Base-by-base conservation (phyloP, 2,888 invertebrate genomes). In the Dryadula phaetusa region DNA sequence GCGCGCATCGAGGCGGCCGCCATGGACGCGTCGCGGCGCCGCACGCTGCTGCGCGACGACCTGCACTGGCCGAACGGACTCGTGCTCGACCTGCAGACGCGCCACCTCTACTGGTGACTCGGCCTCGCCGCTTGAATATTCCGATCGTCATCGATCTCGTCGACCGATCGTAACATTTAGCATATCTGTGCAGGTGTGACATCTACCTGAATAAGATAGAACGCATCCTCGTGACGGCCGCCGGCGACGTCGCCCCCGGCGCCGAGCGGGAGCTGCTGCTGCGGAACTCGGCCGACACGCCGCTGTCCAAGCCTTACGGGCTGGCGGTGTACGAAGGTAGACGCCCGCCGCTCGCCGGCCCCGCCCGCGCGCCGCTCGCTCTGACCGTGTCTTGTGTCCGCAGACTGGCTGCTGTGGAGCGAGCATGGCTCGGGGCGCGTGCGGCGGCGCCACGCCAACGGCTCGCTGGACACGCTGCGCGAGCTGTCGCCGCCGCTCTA, bases 1-100 rank as follows among this genome's bases (percentile, higher is more conserved):
- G 95, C 78, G 88, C 92, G 52, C 94, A 95, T 22, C 94, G 95
- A 70, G 74, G 70, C 63, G 75, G 75, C 14, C 78, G 82, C 62
- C 83, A 83, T 62, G 95, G 95, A 8, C 94, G 94, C 72, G 94
- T 97, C 74, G 95, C 95, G 82, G 75, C 92, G 94, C 60, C 92
- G 91, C 77, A 80, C 88, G 62, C 91, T 96, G 73, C 84, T 95
- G 12, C 85, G 81, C 69, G 74, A 77, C 0, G 87, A 88, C 44
- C 87, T 96, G 70, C 93, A 94, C 78, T 97, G 96, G 96, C 97
- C 97, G 3, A 95, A 94, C 78, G 97, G 97, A 10, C 92, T 97
- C 61, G 95, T 95, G 62, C 73, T 88, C 60, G 71, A 82, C 67
- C 62, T 64, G n/a, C 72, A 70, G 37, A 68, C 64, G n/a, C 76